phyloP scores from a whole-genome alignment of 2,888 invertebrate species.

The Cheilosia vulpina region DNA sequence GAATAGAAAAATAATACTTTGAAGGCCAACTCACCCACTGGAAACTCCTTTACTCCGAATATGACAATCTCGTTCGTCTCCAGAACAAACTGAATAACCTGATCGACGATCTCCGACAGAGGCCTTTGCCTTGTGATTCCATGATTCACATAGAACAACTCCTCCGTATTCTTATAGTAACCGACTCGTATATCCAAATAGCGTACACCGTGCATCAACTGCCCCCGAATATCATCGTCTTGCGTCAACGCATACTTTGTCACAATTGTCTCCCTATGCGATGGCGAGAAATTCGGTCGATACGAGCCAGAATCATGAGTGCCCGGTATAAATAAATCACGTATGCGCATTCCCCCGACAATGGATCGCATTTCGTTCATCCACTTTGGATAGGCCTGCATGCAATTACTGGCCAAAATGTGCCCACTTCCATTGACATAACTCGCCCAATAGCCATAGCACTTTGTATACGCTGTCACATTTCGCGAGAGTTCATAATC shows the following conservation, averaged over 20 bases:
- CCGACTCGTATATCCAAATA: constrained; percentile 87
- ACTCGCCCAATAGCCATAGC: constrained; percentile 83
- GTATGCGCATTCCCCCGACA: constrained; percentile 84
- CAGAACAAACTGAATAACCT: constrained; percentile 85
- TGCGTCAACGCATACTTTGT: constrained; percentile 85
- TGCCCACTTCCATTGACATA: constrained; percentile 80
- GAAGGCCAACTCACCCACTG: constrained; percentile 83
- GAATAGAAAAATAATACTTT: background rate
- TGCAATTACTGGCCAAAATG: constrained; percentile 83
- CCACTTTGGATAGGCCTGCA: constrained; percentile 85
- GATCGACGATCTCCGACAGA: constrained; percentile 84
- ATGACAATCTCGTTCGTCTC: constrained; percentile 86
- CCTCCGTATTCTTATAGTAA: constrained; percentile 82
- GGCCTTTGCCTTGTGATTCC: constrained; percentile 84
- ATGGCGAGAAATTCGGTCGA: constrained; percentile 81
- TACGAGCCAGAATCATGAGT: constrained; percentile 89
- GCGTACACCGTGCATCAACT: constrained; percentile 86
- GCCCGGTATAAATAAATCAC: constrained; percentile 87
- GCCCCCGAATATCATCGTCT: constrained; percentile 86
- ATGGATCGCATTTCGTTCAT: constrained; percentile 84
- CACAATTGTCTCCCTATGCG: constrained; percentile 82
- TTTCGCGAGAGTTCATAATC: constrained; percentile 80
- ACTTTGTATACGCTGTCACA: constrained; percentile 79
- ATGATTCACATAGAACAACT: constrained; percentile 85
- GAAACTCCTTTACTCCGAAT: constrained; percentile 86